Conservation (phyloP, 2,113 vertebrate species). For the Gadus macrocephalus region DNA sequence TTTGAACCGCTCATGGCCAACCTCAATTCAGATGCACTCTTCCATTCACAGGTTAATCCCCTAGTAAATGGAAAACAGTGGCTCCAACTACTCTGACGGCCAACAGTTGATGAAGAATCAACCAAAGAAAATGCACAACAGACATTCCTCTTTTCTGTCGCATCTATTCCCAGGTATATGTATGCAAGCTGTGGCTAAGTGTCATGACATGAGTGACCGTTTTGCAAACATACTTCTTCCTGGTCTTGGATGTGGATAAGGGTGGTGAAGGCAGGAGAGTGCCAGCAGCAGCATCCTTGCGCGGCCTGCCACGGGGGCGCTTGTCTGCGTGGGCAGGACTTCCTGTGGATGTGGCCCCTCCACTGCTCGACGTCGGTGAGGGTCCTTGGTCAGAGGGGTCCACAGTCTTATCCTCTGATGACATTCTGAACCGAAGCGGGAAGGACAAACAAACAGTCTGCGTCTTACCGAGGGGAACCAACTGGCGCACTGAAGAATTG, state of each 20-base stretch:
- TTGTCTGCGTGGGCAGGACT: constrained; percentile 90
- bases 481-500: background rate
- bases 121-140: background rate
- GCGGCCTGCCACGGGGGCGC: constrained; percentile 94
- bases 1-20: too few relatives aligned
- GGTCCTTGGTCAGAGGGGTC: constrained; percentile 83
- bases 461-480: background rate
- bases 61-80: background rate
- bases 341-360: constrained; percentile 83
- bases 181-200: background rate
- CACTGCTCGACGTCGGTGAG: constrained; percentile 80
- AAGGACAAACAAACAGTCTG: background rate
- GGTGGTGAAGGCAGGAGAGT: constrained; percentile 52
- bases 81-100: background rate
- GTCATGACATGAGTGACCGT: background rate
- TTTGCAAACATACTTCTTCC: constrained; percentile 86
- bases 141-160: too few relatives aligned
- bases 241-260: constrained; percentile 82
- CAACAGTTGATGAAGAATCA: background rate
- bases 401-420: constrained; percentile 95
- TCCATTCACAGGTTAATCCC: background rate
- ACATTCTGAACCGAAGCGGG: constrained; percentile 77
- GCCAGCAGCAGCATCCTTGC: constrained; percentile 86
- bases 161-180: background rate
- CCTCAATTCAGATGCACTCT: background rate